Evolutionary conservation across 1,140 invertebrate species (phyloP).

Genomic region (Bombus confusus): DNA sequence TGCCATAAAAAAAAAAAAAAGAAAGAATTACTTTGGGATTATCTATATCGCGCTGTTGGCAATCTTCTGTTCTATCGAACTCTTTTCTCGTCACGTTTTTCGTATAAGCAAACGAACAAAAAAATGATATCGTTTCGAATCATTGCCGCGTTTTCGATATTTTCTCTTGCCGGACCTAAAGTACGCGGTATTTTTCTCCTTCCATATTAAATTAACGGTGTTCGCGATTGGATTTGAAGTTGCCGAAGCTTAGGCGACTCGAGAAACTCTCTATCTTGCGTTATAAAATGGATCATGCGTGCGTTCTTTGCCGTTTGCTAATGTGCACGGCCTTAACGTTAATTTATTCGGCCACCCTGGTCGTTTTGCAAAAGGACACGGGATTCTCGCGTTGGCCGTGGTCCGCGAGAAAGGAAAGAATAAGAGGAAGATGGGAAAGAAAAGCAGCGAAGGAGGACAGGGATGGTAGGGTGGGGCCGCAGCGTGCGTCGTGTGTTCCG

Average conservation of each 20-base stretch:
- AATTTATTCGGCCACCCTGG: constrained; percentile 58
- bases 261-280: too few species aligned
- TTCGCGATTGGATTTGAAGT: too few species aligned
- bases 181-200: too few species aligned
- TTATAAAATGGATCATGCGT: too few species aligned
- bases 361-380: constrained; percentile 53
- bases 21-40: background rate
- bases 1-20: constrained; percentile 22
- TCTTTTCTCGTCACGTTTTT: background rate
- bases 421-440: constrained; percentile 10
- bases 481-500: constrained; percentile 62
- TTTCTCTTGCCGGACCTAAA: too few species aligned
- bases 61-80: background rate
- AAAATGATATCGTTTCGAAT: constrained; percentile 23
- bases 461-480: constrained; percentile 55
- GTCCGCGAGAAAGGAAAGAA: constrained; percentile 31
- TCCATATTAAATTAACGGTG: too few species aligned
- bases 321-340: constrained; percentile 1
- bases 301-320: too few species aligned
- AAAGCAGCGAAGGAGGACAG: background rate
- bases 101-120: background rate
- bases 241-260: too few species aligned
- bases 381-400: constrained; percentile 57
- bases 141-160: too few species aligned
- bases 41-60: background rate